Conservation (phyloP, 2,888 invertebrate genomes). For the Ochlodes sylvanus region DNA sequence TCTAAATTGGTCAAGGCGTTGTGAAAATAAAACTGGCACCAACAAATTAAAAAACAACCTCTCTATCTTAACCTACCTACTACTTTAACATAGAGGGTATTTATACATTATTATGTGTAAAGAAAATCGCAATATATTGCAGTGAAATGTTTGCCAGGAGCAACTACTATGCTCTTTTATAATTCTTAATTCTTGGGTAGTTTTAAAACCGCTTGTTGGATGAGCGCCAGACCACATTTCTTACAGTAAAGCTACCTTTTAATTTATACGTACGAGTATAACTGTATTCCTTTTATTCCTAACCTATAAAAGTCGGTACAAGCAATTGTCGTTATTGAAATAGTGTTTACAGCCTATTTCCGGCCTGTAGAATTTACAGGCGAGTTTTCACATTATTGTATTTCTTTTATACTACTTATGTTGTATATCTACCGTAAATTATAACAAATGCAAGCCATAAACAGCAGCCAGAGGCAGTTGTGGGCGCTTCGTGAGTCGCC, state of each 20-base stretch:
- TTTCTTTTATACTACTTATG: constrained; percentile 36
- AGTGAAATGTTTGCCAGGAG: neutral
- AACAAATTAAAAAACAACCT: too few relatives aligned
- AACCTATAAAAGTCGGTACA: constrained; percentile 27
- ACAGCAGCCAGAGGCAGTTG: constrained; percentile 59
- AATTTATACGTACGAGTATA: constrained; percentile 20
- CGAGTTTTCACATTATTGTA: constrained; percentile 24
- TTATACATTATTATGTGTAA: too few relatives aligned
- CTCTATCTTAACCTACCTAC: too few relatives aligned
- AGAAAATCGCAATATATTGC: neutral
- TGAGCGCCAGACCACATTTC: constrained; percentile 24
- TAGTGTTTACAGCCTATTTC: constrained; percentile 16
- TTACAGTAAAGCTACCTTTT: constrained; percentile 24
- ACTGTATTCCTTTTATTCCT: constrained; percentile 20
- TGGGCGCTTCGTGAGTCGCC: constrained; percentile 66
- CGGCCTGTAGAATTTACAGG: constrained; percentile 24
- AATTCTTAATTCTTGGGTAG: constrained; percentile 9
- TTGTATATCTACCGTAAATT: constrained; percentile 46
- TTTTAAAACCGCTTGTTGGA: constrained; percentile 25
- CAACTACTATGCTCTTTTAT: neutral
- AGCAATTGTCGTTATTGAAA: constrained; percentile 24
- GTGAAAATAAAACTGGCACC: too few relatives aligned
- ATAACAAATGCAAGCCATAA: constrained; percentile 52
- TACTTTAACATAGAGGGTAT: too few relatives aligned
- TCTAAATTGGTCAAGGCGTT: too few relatives aligned